Evolutionary conservation across 2,888 invertebrate species (phyloP).

Genomic region (Meta bourneti): DNA sequence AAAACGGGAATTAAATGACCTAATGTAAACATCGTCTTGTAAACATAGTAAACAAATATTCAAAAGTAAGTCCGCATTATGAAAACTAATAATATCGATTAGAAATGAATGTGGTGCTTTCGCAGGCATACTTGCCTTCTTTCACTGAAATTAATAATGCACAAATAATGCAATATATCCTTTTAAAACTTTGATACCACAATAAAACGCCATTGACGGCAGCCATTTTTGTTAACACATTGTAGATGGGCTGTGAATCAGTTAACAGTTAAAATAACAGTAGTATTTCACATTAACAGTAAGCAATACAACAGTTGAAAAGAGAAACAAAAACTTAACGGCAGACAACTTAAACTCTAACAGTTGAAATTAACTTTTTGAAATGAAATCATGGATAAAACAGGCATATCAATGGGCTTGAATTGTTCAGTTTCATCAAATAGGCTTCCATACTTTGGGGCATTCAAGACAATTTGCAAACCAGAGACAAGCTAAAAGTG

Average conservation of each 20-base stretch:
- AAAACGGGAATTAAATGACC: background rate
- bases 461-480: no score
- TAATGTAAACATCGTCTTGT: background rate
- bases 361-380: no score
- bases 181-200: slow-evolving; percentile 68
- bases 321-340: no score
- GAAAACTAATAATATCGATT: background rate
- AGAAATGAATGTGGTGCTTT: background rate
- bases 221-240: slow-evolving; percentile 69
- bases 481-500: no score
- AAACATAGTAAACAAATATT: background rate
- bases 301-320: no score
- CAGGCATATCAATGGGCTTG: no score
- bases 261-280: background rate
- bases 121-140: slow-evolving; percentile 52
- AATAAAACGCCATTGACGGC: slow-evolving; percentile 70
- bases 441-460: no score
- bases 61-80: background rate
- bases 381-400: no score
- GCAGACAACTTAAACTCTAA: no score
- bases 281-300: no score
- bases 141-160: slow-evolving; percentile 23
- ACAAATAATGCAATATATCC: slow-evolving; percentile 33
- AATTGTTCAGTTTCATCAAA: no score
- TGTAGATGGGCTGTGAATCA: slow-evolving; percentile 4